Percentiles rank a stretch among this genome's conserved stretches.
These are phyloP conservation scores for Meriones psammophilus DNA, from an alignment of 2,797 vertebrate species.

Conservation along the genomic window DNA sequence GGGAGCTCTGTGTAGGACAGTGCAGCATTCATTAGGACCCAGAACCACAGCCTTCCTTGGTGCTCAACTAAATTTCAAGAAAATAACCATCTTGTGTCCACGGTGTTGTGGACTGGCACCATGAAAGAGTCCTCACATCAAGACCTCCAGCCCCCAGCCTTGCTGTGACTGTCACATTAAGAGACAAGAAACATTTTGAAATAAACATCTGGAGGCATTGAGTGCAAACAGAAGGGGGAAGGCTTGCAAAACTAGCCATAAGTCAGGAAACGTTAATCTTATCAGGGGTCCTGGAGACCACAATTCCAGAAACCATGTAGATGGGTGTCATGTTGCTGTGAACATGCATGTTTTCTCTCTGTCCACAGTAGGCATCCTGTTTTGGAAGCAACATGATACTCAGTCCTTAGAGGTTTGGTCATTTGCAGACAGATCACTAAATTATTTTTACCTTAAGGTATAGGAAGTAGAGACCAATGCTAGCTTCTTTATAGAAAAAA, in stretches of 20 bases:
- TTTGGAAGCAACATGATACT: slow-evolving; percentile 59
- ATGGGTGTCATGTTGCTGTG: slow-evolving; percentile 50
- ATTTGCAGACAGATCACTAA: slow-evolving; percentile 26
- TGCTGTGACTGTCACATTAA: background rate
- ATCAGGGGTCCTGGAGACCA: slow-evolving; percentile 71
- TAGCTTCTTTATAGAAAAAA: background rate
- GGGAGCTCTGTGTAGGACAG: background rate
- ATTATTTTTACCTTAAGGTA: slow-evolving; percentile 56
- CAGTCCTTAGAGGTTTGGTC: slow-evolving; percentile 36
- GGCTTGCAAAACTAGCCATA: slow-evolving; percentile 56
- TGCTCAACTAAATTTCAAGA: background rate
- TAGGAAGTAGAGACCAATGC: background rate
- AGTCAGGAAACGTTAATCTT: slow-evolving; percentile 80
- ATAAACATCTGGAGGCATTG: slow-evolving; percentile 75
- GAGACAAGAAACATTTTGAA: slow-evolving; percentile 70
- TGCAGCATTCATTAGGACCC: background rate
- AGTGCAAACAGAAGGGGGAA: slow-evolving; percentile 74
- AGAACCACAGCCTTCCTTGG: background rate
- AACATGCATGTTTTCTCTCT: slow-evolving; percentile 68
- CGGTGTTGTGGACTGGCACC: background rate
- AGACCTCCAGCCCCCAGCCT: background rate
- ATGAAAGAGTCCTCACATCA: background rate
- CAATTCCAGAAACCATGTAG: slow-evolving; percentile 41
- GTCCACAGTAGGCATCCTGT: slow-evolving; percentile 52
- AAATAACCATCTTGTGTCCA: background rate